phyloP scores from a whole-genome alignment of 2,113 vertebrate genomes.

The Sula dactylatra region DNA sequence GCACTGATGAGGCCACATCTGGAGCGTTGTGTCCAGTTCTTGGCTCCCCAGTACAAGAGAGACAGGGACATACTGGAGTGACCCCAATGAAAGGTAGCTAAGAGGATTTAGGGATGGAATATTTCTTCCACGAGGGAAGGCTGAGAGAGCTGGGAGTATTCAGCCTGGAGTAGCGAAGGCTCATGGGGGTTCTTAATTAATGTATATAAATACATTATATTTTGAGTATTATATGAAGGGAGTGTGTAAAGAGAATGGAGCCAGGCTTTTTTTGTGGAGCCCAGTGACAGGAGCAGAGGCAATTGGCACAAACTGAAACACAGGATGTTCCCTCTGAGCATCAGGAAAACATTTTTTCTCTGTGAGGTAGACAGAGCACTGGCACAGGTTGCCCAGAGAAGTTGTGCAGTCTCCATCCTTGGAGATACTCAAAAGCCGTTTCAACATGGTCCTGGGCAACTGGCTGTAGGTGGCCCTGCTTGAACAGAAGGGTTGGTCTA shows the following conservation, averaged over 20 bases:
- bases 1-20: background rate
- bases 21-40: no score
- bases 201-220: background rate
- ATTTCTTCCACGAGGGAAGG: background rate
- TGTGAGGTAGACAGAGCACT: background rate
- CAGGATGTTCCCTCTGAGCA: no score
- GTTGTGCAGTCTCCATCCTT: background rate
- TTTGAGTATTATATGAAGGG: background rate
- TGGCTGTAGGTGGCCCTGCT: background rate
- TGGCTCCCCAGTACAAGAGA: background rate
- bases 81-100: background rate
- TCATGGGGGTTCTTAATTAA: background rate
- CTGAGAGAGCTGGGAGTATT: background rate
- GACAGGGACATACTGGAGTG: background rate
- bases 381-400: background rate
- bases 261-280: background rate
- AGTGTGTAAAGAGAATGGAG: background rate
- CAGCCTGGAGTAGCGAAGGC: background rate
- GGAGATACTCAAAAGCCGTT: background rate
- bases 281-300: background rate
- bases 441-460: background rate
- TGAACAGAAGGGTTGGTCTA: fast-evolving
- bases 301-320: no score
- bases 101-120: background rate
- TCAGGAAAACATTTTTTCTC: background rate